Base-by-base conservation (phyloP, 2,113 vertebrate genomes). In the Pyrgilauda ruficollis region DNA sequence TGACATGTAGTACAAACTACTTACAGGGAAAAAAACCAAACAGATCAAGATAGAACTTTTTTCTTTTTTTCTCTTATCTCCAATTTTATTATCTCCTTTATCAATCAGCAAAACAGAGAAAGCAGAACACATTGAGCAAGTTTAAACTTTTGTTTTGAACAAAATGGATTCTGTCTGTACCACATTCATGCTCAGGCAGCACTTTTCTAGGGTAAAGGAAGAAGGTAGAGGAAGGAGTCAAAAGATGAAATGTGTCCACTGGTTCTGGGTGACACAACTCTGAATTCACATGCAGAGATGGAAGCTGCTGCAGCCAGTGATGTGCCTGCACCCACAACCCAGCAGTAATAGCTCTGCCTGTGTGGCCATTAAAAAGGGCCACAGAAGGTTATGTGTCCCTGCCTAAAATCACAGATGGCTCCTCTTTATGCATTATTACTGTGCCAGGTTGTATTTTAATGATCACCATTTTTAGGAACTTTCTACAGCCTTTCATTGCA, bases 11-110 rank as follows among this genome's bases (percentile, higher is more conserved):
- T 18, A 33, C 13, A 75, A 39, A 41, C 13, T 23, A 33, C 84
- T 62, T 75, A 39, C 11, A 73, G 35, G n/a, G 53, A 13, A 75
- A 66, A 87, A 87, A 83, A 83, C 0, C 33, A 72, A 78, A 18
- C 17, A 91, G 22, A 85, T 79, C 20, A 66, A 89, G 70, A 93
- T 39, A 82, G 37, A 28, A 8, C 4, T 41, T 76, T 93, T 64
- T 68, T 72, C 15, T 79, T 67, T 86, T 70, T 70, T 79, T 50
- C 33, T 90, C 46, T 93, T 91, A 93, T 93, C 90, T 95, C 44
- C 1, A 44, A 6, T 77, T 82, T 87, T 59, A 74, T 67, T 93
- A 96, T 96, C 96, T 83, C 27, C 33, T 84, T 73, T 66, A 91
- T 96, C 92, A 90, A 70, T 30, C 68, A 85, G 17, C 47, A 88